Evolutionary conservation across 2,888 invertebrate species (phyloP).

Genomic region (Chaitophorus viminalis): DNA sequence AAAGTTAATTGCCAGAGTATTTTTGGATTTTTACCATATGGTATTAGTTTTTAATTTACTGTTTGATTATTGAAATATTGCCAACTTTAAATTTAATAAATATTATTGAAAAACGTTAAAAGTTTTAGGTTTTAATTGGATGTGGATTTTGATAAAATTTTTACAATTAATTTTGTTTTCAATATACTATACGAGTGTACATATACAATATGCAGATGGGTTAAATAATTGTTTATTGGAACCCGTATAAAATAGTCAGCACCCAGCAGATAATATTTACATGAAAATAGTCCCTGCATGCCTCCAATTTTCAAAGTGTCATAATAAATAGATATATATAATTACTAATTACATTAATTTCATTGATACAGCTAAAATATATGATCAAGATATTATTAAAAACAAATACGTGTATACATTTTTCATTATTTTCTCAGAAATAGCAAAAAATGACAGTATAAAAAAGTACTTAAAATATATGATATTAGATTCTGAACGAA

Average conservation of each 20-base stretch:
- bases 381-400: not conserved
- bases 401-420: not conserved
- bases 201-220: not conserved
- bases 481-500: no score
- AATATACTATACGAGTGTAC: not conserved
- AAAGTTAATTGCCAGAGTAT: slow-evolving; percentile 29
- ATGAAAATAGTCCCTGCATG: not conserved
- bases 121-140: not conserved
- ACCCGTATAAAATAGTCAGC: not conserved
- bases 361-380: not conserved
- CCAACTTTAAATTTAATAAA: slow-evolving; percentile 29
- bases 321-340: no score
- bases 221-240: not conserved
- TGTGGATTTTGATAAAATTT: no score
- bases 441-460: not conserved
- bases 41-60: slow-evolving; percentile 28
- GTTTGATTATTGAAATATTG: slow-evolving; percentile 31
- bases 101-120: slow-evolving; percentile 9
- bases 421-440: not conserved
- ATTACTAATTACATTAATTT: not conserved
- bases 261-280: not conserved
- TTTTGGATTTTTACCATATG: slow-evolving; percentile 33
- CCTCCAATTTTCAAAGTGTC: not conserved
- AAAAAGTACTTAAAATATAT: not conserved
- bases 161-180: slow-evolving; percentile 15